Base-by-base conservation (phyloP, 2,113 vertebrate species). In the Talpa occidentalis region DNA sequence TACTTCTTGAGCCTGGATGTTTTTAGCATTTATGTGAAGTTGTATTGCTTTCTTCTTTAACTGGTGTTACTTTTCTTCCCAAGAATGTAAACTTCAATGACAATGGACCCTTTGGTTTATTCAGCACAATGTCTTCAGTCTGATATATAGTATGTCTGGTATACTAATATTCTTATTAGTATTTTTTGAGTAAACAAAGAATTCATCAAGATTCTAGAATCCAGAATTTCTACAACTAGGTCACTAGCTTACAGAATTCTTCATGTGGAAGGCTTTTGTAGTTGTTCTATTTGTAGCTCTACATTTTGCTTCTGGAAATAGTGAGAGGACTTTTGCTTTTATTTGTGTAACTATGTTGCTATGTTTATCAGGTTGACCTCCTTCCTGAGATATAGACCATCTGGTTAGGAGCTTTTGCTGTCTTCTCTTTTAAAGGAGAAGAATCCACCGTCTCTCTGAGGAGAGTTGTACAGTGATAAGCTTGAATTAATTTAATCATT, bases 401-500 rank as follows among this genome's bases (percentile, higher is more conserved):
- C 24, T 60, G 16, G 14, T 32, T 84, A 49, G 76, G 74, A 81
- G 30, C 62, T 19, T 84, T 62, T 40, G 28, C 44, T 64, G 9
- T 59, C 8, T 60, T 37, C 30, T 69, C 10, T 17, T 17, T 7
- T 44, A 32, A 30, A 60, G 12, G 6, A 56, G 12, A 14, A 78
- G 32, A 47, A 80, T 69, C 35, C 28, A 32, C 30, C 9, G 6
- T 40, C 35, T 78, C 14, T 84, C 67, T 59, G 70, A 89, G 73
- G 12, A 84, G n/a, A 26, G 14, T 4, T 8, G 5, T 26, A 16
- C 2, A 44, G 10, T 40, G 19, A 52, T 17, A 32, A 64, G 37
- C 16, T 72, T 94, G 56, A 95, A 94, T 95, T 95, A 73, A 89
- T 37, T 54, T 87, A 84, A 93, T 90, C 72, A 49, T 94, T 54